These are phyloP conservation scores for Pseudochromis fuscus DNA, from an alignment of 2,797 vertebrate genomes.

Conservation along the genomic window DNA sequence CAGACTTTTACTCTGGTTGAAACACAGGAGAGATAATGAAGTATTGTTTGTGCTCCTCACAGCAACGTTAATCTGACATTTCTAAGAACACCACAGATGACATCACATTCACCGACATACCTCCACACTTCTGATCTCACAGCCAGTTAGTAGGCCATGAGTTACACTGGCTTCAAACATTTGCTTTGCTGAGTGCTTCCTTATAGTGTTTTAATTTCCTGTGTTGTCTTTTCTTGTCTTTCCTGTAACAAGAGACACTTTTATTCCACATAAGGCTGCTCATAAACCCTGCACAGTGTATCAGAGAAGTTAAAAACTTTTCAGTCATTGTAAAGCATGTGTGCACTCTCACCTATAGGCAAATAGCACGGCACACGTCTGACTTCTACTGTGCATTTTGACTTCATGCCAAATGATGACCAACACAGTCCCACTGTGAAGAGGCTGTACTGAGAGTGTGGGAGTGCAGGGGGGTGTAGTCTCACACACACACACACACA, in stretches of 20 bases:
- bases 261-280: too few species aligned
- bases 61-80: background rate
- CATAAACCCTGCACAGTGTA: background rate
- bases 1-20: background rate
- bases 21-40: background rate
- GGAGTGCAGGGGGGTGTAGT: background rate
- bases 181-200: background rate
- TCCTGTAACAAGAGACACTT: background rate
- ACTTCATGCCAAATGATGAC: background rate
- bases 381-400: too few species aligned
- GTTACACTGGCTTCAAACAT: background rate
- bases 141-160: background rate
- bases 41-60: background rate
- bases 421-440: conserved; percentile 26
- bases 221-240: background rate
- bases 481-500: too few species aligned
- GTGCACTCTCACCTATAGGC: background rate
- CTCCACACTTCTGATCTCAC: background rate
- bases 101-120: background rate
- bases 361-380: too few species aligned
- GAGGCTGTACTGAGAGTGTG: conserved; percentile 28
- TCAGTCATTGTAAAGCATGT: background rate
- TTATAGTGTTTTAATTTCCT: background rate
- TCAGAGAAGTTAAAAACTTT: too few species aligned
- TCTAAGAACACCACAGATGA: background rate